Base-by-base conservation (phyloP, 2,888 invertebrate genomes). In the Parnassius apollo region DNA sequence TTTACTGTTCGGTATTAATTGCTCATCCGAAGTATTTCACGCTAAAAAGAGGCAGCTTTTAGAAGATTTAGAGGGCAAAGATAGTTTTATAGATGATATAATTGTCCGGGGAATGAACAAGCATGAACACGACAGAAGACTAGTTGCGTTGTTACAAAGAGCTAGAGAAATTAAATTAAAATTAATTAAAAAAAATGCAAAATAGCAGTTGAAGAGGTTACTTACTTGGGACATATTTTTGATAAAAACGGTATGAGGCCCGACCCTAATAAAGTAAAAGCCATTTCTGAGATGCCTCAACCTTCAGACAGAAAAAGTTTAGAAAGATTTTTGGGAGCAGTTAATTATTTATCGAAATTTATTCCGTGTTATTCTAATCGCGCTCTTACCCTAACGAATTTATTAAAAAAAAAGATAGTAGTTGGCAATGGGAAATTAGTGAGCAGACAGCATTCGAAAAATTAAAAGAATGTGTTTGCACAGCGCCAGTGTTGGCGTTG, bases 341-440 rank as follows among this genome's bases (percentile, higher is more conserved):
- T 49, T n/a, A 49, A 49, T 49, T 49, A 49, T 49, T 49, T 49
- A 13, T 49, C 49, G 9, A 49, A 18, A 18, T 49, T 13, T 49
- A 49, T n/a, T 7, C n/a, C 49, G n/a, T n/a, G n/a, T 11, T 48
- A 11, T 48, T 48, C 48, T n/a, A n/a, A 48, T 48, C 48, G 48
- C 48, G 48, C 48, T n/a, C 48, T 48, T 48, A 2, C 48, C n/a
- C n/a, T 48, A 48, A 48, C 48, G 8, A 45, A 11, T 45, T 45
- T 45, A 45, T 45, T 45, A 10, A 45, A 45, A 45, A 45, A 18
- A 18, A 45, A 45, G 8, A 48, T 48, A 48, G 4, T 49, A 3
- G 9, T 18, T n/a, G 49, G 49, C 3, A 2, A 7, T 49, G 49
- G 13, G 49, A 49, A 3, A 11, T 18, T 18, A 18, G 1, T 18